Conservation (phyloP, 2,797 vertebrate species). For the Netta rufina region DNA sequence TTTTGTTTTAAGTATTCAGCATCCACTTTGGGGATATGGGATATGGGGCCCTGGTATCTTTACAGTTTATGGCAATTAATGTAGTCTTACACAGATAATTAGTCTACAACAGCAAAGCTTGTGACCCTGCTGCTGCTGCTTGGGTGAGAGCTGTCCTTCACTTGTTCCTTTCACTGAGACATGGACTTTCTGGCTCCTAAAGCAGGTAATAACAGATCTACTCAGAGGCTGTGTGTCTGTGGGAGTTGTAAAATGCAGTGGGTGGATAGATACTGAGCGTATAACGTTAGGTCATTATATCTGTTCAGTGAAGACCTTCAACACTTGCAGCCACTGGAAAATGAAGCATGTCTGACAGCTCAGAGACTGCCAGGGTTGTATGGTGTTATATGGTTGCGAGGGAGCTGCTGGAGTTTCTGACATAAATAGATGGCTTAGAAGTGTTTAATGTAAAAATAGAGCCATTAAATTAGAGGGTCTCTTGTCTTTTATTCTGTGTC, state of each 20-base stretch:
- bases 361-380: not conserved
- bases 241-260: not conserved
- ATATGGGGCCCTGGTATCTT: not conserved
- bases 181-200: not conserved
- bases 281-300: not conserved
- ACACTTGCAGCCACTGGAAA: not conserved
- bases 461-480: not conserved
- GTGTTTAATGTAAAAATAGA: not conserved
- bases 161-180: not conserved
- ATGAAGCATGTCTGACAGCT: not conserved
- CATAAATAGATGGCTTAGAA: not conserved
- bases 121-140: not conserved
- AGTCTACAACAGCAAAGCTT: not conserved
- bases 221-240: not conserved
- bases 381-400: not conserved
- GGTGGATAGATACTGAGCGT: not conserved
- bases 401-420: not conserved
- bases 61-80: not conserved
- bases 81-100: not conserved
- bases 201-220: not conserved
- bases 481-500: not conserved
- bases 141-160: not conserved
- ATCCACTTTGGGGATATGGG: not conserved
- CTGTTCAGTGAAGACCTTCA: not conserved
- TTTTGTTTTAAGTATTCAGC: not conserved